Base-by-base conservation (phyloP, 2,888 invertebrate species). In the Caenorhabditis sp. region DNA sequence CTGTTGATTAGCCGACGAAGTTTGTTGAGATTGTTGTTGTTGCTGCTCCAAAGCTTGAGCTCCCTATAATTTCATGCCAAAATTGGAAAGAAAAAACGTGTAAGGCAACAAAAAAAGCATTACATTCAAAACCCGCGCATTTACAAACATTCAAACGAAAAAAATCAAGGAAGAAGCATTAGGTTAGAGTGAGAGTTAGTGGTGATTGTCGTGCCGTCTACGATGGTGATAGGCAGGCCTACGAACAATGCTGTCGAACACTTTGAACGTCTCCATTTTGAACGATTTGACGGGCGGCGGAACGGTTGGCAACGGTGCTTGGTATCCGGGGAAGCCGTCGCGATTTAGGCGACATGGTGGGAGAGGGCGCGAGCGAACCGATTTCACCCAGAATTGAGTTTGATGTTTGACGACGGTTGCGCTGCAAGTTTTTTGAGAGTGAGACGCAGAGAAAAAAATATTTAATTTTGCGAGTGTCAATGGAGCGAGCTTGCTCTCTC, bases 341-440 rank as follows among this genome's bases (percentile, higher is more conserved):
- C 79, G 67, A 61, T 79, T 77, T 54, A 77, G 37, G 19, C 81
- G 75, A 55, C 86, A 86, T 0, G 86, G 86, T 6, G 85, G 83
- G 23, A 86, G 67, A 2, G 85, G 84, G 4, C 74, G 78, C 17
- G 86, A 86, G 4, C 83, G 55, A 17, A 86, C 80, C 19, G 85
- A 83, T 67, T 79, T 81, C 59, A 83, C 81, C 80, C 82, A 82
- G 80, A 81, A 86, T 37, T 72, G 67, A 14, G 81, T 79, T 62
- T 84, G 81, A 27, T 84, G 82, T n/a, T 81, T 77, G 19, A 86
- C 86, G 3, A 86, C 86, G 50, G 86, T 87, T 14, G 86, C 86
- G 14, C 85, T 85, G 73, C 49, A 83, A 75, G 31, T 31, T 31
- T 31, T 31, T 31, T 31, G 4, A 6, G n/a, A 23, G 49, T 36